Conservation (phyloP, 1,140 invertebrate species). For the Heliconius hewitsoni region DNA sequence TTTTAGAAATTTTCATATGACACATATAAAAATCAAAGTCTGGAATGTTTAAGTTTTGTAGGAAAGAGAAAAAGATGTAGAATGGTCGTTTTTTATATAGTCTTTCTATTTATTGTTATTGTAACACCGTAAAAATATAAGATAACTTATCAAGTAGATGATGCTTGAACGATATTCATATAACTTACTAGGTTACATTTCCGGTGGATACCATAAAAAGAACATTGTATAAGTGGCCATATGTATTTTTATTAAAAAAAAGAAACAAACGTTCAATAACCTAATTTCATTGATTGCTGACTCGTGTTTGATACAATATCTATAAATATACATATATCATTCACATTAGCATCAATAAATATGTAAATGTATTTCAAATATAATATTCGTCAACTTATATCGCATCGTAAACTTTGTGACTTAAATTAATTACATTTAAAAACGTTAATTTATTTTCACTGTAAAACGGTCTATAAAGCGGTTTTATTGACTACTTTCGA, state of each 20-base stretch:
- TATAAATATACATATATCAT: too few species aligned
- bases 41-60: too few species aligned
- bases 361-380: not conserved
- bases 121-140: not conserved
- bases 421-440: slow-evolving; percentile 33
- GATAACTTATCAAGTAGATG: not conserved
- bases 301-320: too few species aligned
- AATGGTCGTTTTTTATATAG: too few species aligned
- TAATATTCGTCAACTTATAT: slow-evolving; percentile 5
- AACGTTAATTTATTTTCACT: slow-evolving; percentile 31
- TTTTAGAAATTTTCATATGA: too few species aligned
- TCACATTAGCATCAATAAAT: not conserved
- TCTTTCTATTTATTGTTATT: too few species aligned
- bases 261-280: not conserved
- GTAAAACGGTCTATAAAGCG: slow-evolving; percentile 34
- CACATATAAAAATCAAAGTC: too few species aligned
- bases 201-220: not conserved
- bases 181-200: not conserved
- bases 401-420: slow-evolving; percentile 28
- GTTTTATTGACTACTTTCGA: slow-evolving; percentile 29
- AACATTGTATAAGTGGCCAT: not conserved
- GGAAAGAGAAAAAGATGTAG: too few species aligned
- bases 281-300: not conserved
- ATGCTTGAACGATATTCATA: not conserved
- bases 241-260: not conserved